phyloP scores from a whole-genome alignment of 2,888 invertebrate genomes.

The Drosophila prolongata region DNA sequence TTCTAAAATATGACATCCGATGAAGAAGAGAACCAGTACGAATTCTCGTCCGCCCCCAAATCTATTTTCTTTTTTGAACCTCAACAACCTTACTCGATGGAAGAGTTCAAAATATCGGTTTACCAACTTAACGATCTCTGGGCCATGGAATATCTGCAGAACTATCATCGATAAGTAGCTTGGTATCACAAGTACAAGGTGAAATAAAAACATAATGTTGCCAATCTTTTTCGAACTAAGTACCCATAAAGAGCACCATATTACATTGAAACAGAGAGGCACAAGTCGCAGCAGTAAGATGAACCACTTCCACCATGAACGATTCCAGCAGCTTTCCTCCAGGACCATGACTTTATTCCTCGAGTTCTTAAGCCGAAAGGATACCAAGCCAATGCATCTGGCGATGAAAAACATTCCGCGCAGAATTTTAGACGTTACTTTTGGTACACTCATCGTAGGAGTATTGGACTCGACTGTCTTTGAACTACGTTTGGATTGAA shows the following conservation, averaged over 20 bases:
- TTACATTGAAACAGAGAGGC: background rate
- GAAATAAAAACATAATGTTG: background rate
- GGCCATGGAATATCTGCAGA: background rate
- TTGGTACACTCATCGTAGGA: background rate
- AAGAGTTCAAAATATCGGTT: background rate
- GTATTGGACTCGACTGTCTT: too few species aligned
- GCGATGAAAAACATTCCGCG: background rate
- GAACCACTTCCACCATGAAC: background rate
- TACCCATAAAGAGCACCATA: too few species aligned
- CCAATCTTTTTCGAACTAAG: too few species aligned
- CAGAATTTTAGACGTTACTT: background rate
- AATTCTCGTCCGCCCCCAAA: background rate
- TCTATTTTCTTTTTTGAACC: background rate
- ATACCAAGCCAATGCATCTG: background rate
- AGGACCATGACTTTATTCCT: background rate
- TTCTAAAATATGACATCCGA: background rate
- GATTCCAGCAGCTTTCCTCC: background rate
- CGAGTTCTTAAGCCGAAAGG: background rate
- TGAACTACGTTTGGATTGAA: too few species aligned
- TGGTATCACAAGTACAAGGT: background rate
- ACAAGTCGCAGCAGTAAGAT: background rate
- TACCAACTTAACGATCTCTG: background rate
- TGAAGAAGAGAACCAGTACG: background rate
- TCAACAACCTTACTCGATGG: background rate
- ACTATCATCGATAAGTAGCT: background rate